Percentiles rank a stretch among this genome's conserved stretches.
phyloP scores from a whole-genome alignment of 2,113 vertebrate species.

The Fulica atra region DNA sequence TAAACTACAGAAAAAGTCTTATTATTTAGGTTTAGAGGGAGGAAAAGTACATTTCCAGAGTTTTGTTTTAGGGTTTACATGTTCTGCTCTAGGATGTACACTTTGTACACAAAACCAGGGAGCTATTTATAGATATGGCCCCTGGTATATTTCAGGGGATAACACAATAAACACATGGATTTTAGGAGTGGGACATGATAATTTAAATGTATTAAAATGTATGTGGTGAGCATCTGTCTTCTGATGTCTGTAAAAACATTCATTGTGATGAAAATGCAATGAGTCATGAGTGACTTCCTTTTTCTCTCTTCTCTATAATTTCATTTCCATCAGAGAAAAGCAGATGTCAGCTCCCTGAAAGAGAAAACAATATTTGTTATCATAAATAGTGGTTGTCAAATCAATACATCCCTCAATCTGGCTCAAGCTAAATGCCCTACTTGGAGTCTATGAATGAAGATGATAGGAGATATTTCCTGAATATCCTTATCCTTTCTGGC shows the following conservation, averaged over 20 bases:
- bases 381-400: slow-evolving; percentile 43
- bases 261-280: slow-evolving; percentile 60
- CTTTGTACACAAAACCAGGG: not conserved
- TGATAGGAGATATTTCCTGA: not conserved
- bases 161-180: not conserved
- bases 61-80: not conserved
- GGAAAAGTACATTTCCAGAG: not conserved
- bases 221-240: not conserved
- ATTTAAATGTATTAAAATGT: not conserved
- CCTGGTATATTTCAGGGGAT: not conserved
- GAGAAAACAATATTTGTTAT: slow-evolving; percentile 11
- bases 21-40: not conserved
- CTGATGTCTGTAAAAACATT: slow-evolving; percentile 8
- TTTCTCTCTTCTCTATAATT: slow-evolving; percentile 48
- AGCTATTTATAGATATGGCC: not conserved
- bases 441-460: slow-evolving; percentile 46
- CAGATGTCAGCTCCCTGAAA: not conserved
- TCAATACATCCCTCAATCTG: slow-evolving; percentile 40
- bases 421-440: slow-evolving; percentile 10
- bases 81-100: not conserved
- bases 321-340: slow-evolving; percentile 56
- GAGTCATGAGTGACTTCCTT: slow-evolving; percentile 22
- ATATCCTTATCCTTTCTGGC: not conserved
- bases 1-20: not conserved
- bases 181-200: not conserved